These are phyloP conservation scores for Hydrotaea cyrtoneurina DNA, from an alignment of 2,888 invertebrate species.

Conservation along the genomic window DNA sequence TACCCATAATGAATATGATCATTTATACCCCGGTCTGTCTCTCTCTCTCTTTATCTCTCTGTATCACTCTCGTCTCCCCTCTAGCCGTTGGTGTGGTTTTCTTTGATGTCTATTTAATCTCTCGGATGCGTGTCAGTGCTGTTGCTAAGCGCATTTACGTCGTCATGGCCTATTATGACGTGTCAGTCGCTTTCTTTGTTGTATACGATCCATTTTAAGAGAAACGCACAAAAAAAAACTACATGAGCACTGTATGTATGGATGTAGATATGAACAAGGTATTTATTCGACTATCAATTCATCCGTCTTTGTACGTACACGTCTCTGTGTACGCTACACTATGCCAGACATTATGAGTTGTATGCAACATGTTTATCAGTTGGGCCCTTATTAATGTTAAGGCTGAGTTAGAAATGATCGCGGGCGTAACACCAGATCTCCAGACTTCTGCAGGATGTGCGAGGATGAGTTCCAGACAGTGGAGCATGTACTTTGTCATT, in stretches of 20 bases:
- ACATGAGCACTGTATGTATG: not conserved
- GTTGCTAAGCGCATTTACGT: conserved; percentile 60
- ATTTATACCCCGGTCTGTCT: too few species aligned
- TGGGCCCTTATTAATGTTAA: too few species aligned
- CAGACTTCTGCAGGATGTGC: too few species aligned
- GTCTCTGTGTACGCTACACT: conserved; percentile 8
- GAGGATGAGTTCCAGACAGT: too few species aligned
- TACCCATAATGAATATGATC: conserved; percentile 36
- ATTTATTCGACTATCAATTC: not conserved
- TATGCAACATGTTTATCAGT: too few species aligned
- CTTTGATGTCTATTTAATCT: conserved; percentile 40
- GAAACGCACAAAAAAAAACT: conserved; percentile 2
- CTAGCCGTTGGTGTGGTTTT: conserved; percentile 19
- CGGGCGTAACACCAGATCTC: too few species aligned
- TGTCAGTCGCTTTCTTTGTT: conserved; percentile 60
- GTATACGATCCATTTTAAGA: conserved; percentile 43
- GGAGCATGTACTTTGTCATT: too few species aligned
- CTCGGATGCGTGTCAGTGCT: conserved; percentile 54
- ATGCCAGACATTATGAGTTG: too few species aligned
- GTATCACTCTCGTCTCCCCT: not conserved
- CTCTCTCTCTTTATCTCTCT: too few species aligned
- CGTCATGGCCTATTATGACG: conserved; percentile 60
- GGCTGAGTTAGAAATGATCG: too few species aligned
- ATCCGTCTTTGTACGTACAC: too few species aligned
- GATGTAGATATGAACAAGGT: not conserved